These are phyloP conservation scores for Rousettus madagascariensis DNA, from an alignment of 2,797 vertebrate species.

Conservation along the genomic window DNA sequence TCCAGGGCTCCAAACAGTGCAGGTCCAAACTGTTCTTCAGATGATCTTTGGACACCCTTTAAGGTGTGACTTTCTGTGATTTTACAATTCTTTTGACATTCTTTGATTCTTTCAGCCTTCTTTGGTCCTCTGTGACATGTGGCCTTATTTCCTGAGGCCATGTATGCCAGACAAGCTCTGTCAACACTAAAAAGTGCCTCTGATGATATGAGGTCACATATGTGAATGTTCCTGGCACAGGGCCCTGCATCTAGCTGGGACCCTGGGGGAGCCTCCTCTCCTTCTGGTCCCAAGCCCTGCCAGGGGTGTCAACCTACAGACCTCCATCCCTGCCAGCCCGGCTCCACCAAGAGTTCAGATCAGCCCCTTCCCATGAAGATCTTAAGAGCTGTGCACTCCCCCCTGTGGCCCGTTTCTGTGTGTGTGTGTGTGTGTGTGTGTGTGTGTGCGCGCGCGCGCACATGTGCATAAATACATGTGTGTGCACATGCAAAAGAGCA, in stretches of 20 bases:
- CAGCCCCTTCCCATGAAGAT: neutral
- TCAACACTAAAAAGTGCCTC: neutral
- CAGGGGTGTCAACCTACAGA: neutral
- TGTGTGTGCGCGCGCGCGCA: too few relatives aligned
- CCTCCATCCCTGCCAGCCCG: neutral
- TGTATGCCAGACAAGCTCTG: neutral
- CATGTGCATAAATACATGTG: too few relatives aligned
- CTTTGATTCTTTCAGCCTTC: neutral
- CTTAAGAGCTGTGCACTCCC: neutral
- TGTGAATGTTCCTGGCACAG: neutral
- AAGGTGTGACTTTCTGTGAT: neutral
- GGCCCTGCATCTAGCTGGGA: neutral
- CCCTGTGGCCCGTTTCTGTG: neutral
- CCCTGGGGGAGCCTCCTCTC: neutral
- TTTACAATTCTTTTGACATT: neutral
- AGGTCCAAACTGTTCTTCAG: neutral
- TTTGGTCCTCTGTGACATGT: neutral
- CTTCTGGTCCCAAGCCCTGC: neutral
- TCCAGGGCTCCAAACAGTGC: neutral
- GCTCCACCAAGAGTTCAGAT: neutral
- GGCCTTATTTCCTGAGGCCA: neutral
- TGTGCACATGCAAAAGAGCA: neutral
- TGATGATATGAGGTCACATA: neutral
- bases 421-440: accelerated
- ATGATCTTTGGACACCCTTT: neutral